These are phyloP conservation scores for Cuculus canorus DNA, from an alignment of 2,797 vertebrate genomes.

Conservation along the genomic window DNA sequence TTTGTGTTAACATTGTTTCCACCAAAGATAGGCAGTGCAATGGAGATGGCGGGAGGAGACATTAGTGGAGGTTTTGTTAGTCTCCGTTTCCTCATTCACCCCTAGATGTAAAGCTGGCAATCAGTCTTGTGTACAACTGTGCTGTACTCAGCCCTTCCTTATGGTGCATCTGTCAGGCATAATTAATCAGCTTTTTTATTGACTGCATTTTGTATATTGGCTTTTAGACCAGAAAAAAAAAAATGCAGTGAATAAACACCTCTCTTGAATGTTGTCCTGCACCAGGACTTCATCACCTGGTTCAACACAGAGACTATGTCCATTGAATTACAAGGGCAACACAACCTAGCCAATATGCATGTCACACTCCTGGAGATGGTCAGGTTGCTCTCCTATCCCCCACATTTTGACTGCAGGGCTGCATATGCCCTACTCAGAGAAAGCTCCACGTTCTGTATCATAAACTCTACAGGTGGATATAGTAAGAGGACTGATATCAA, in stretches of 20 bases:
- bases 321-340: neutral
- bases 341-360: too few relatives aligned
- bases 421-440: neutral
- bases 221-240: slow-evolving; percentile 35
- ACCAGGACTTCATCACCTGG: neutral
- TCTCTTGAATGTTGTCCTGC: neutral
- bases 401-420: neutral
- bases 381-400: neutral
- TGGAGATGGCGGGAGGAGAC: neutral
- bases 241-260: neutral
- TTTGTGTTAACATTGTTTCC: neutral
- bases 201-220: neutral
- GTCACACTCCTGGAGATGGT: neutral
- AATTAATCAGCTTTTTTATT: slow-evolving; percentile 35
- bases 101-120: slow-evolving; percentile 8
- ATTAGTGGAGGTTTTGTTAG: slow-evolving; percentile 14
- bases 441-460: neutral
- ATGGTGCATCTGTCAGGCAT: slow-evolving; percentile 23
- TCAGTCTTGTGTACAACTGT: neutral
- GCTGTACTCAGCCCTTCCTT: slow-evolving; percentile 1
- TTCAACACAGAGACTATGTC: neutral
- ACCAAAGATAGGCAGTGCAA: neutral
- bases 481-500: neutral
- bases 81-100: neutral
- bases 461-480: neutral